Conservation (phyloP, 2,113 vertebrate genomes). For the Erythrolamprus reginae region DNA sequence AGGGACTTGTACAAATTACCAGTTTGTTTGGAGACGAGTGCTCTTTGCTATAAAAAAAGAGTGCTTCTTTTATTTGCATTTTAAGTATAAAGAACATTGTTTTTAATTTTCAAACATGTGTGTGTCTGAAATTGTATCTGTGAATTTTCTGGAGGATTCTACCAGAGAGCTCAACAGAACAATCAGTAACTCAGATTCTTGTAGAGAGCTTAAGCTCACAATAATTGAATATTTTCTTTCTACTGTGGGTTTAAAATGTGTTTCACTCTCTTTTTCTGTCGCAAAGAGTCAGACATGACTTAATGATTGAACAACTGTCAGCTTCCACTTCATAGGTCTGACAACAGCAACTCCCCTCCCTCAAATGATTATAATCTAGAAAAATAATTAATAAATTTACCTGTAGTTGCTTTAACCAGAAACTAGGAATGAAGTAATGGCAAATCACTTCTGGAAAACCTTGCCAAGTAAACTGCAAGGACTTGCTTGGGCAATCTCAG, state of each 20-base stretch:
- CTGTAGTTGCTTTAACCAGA: neutral
- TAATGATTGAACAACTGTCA: neutral
- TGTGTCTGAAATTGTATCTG: too few species aligned
- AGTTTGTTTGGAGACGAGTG: too few species aligned
- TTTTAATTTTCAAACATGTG: too few species aligned
- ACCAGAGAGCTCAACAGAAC: too few species aligned
- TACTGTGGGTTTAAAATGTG: neutral
- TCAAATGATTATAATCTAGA: neutral
- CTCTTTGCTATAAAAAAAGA: too few species aligned
- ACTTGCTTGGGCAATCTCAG: neutral
- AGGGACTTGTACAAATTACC: too few species aligned
- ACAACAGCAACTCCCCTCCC: neutral
- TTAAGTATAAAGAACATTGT: too few species aligned
- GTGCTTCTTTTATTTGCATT: too few species aligned
- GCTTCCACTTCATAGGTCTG: neutral
- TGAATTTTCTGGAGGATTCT: too few species aligned
- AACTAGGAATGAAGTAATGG: neutral
- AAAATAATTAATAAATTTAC: neutral
- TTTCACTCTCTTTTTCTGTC: neutral
- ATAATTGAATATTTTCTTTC: neutral
- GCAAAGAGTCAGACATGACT: neutral
- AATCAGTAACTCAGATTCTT: neutral
- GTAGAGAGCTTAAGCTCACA: neutral
- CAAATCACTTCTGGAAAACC: neutral
- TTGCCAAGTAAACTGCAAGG: neutral